Evolutionary conservation across 2,797 vertebrate species (phyloP).

Genomic region (Alcedo quadribrachys): DNA sequence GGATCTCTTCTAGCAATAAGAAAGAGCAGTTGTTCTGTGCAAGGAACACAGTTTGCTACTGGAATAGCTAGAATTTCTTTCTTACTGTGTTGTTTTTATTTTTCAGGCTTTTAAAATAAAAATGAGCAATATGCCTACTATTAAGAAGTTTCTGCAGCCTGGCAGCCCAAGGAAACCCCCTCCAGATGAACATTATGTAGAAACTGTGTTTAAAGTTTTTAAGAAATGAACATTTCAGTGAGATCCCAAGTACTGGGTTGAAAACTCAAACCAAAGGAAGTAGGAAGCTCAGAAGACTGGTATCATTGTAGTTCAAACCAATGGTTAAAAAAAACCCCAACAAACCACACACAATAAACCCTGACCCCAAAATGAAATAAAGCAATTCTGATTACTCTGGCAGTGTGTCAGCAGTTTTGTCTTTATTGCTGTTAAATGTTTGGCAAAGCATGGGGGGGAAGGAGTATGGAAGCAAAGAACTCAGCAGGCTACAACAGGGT

Average conservation of each 20-base stretch:
- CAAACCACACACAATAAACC: no score
- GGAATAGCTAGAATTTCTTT: neutral
- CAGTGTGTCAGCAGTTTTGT: neutral
- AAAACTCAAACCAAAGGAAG: neutral
- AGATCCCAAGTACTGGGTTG: neutral
- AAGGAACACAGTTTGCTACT: neutral
- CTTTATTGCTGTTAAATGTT: neutral
- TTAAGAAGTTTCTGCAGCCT: constrained; percentile 86
- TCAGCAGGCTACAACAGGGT: neutral
- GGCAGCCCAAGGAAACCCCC: constrained; percentile 87
- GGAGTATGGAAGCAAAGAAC: neutral
- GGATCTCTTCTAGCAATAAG: neutral
- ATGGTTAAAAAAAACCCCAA: neutral
- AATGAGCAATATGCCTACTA: constrained; percentile 79
- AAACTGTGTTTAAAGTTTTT: constrained; percentile 78
- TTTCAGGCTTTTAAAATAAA: constrained; percentile 83
- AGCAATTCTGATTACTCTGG: neutral
- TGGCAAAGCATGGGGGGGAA: neutral
- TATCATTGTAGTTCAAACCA: neutral
- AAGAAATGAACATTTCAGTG: neutral
- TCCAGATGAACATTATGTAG: constrained; percentile 81
- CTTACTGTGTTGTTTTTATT: neutral
- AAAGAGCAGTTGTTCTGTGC: neutral
- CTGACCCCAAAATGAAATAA: neutral
- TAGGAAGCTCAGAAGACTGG: neutral